Evolutionary conservation across 2,113 vertebrate genomes (phyloP).

Genomic region (Zosterops japonicus): DNA sequence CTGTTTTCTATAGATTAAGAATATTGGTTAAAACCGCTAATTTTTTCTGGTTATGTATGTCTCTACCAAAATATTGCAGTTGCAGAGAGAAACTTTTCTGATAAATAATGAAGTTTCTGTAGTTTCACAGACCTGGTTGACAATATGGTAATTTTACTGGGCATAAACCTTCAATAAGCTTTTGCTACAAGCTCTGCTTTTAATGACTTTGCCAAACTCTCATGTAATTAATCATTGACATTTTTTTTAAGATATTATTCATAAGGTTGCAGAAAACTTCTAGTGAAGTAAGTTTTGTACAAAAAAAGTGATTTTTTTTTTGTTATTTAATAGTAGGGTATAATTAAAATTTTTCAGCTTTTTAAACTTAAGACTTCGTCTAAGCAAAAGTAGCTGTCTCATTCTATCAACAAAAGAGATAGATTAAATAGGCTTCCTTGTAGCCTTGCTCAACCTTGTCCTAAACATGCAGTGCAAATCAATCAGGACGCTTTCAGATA

Average conservation of each 20-base stretch:
- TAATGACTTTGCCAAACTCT: neutral
- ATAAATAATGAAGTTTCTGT: neutral
- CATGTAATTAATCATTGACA: constrained; percentile 15
- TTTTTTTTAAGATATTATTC: neutral
- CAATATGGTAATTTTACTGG: neutral
- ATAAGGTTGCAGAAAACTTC: neutral
- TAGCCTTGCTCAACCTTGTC: neutral
- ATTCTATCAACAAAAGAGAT: neutral
- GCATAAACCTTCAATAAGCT: neutral
- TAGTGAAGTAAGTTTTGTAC: neutral
- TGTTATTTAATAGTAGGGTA: neutral
- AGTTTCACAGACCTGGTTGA: neutral
- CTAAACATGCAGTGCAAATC: neutral
- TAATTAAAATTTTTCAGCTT: neutral
- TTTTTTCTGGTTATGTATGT: neutral
- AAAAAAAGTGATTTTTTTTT: neutral
- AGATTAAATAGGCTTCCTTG: neutral
- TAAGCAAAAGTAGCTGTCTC: neutral
- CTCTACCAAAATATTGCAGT: neutral
- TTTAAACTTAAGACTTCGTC: neutral
- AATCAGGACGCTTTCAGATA: neutral
- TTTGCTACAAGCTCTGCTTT: neutral
- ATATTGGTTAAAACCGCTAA: neutral
- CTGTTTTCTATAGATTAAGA: neutral
- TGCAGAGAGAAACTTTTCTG: neutral